Base-by-base conservation (phyloP, 30 jellyfish, hydroid and myxozoan species). In the Aurelia sp. region DNA sequence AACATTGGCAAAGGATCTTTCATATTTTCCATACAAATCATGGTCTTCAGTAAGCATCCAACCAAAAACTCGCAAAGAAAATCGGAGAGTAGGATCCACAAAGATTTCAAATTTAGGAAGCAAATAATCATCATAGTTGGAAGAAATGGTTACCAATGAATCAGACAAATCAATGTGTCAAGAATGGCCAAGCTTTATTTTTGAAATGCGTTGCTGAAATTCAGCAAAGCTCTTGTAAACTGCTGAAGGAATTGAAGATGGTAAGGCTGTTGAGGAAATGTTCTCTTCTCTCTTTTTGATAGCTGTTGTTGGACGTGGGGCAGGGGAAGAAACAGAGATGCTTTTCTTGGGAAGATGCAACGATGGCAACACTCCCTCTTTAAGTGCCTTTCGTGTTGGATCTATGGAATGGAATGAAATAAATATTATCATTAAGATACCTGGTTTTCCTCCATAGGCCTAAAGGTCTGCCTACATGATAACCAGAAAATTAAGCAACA, bases 301-400 rank as follows among this genome's bases (percentile, higher is more conserved):
- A 20, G 79, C 79, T 20, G 87, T n/a, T 73, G 85, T 73, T 35
- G 85, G n/a, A 55, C 72, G 85, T 73, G 85, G 85, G 72, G 85
- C 17, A 73, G 85, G 85, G 85, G 75, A 33, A 48, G 79, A 35
- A 68, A 68, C 60, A 30, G 19, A 17, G 22, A 73, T 50, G 59
- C 85, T 73, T 22, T 73, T 73, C 33, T 27, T 27, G 33, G 33
- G 33, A 27, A 27, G 33, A 27, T 27, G 33, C 2, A 27, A 27
- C 2, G 33, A 27, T 27, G 33, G 33, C 33, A 27, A 27, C 33
- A 27, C 33, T 27, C 33, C 33, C 33, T 27, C 33, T 27, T 27
- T 27, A 27, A 27, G 33, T 27, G 33, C 33, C 33, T 27, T 27
- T 27, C 33, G 33, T 27, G 33, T 27, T 27, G 33, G 33, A 27